Percentiles rank a stretch among this genome's conserved stretches.
Evolutionary conservation across 2,888 invertebrate genomes (phyloP).

Genomic region (Incurvaria masculella): DNA sequence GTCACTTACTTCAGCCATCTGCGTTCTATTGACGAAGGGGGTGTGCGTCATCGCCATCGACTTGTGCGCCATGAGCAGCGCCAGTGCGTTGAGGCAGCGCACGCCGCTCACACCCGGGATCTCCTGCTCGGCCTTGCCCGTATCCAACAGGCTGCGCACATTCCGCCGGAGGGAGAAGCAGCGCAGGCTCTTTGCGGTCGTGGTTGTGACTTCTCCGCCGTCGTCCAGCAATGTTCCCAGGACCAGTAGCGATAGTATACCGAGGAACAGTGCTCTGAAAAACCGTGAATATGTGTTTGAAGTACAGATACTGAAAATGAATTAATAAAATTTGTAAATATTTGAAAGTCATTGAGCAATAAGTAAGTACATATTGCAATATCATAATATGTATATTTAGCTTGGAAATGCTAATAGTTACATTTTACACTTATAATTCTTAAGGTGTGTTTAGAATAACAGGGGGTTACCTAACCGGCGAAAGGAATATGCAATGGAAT

Average conservation of each 20-base stretch:
- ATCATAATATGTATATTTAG: no score
- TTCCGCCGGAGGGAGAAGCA: slow-evolving; percentile 53
- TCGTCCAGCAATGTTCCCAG: slow-evolving; percentile 45
- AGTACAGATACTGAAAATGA: no score
- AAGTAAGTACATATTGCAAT: no score
- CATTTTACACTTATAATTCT: neutral
- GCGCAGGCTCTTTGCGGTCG: slow-evolving; percentile 47
- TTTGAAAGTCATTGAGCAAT: no score
- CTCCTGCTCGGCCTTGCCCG: slow-evolving; percentile 34
- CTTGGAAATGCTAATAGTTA: no score
- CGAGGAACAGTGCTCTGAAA: slow-evolving; percentile 48
- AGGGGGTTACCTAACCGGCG: no score
- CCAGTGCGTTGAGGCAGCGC: slow-evolving; percentile 52
- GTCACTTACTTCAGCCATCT: slow-evolving; percentile 54
- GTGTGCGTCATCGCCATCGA: slow-evolving; percentile 58
- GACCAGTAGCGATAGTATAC: slow-evolving; percentile 33
- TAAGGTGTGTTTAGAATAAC: no score
- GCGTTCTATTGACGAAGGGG: slow-evolving; percentile 55
- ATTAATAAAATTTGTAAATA: no score
- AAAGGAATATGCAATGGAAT: no score
- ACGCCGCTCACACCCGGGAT: slow-evolving; percentile 53
- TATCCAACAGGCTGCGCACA: slow-evolving; percentile 38
- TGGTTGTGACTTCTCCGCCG: slow-evolving; percentile 39
- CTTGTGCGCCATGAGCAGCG: slow-evolving; percentile 55
- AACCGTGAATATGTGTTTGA: slow-evolving; percentile 2